Conservation (phyloP, 2,888 invertebrate genomes). For the Acanthopleura granulata region DNA sequence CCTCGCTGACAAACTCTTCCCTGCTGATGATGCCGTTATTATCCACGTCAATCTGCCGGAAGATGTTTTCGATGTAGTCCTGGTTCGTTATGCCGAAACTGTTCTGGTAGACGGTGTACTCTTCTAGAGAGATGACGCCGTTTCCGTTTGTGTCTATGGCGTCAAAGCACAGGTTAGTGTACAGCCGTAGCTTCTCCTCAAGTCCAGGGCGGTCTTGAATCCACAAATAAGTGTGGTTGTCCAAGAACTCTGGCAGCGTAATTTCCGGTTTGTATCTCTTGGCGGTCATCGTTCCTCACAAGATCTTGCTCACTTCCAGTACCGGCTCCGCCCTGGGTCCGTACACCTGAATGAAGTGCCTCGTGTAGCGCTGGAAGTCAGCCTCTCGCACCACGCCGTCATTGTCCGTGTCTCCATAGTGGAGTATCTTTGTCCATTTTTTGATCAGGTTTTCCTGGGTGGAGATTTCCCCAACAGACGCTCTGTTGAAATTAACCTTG, state of each 20-base stretch:
- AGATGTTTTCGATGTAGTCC: constrained; percentile 2
- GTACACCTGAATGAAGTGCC: background rate
- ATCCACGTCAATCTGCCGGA: background rate
- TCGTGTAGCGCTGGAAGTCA: background rate
- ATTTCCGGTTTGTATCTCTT: background rate
- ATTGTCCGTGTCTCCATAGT: constrained; percentile 13
- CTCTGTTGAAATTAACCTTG: too few species aligned
- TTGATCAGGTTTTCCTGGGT: background rate
- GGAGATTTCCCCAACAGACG: background rate
- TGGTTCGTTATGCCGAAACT: constrained; percentile 6
- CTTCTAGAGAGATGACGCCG: background rate
- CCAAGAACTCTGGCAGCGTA: background rate
- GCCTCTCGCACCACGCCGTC: background rate
- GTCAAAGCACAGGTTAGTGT: background rate
- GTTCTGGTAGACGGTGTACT: constrained; percentile 8
- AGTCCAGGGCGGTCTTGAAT: background rate
- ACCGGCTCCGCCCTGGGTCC: background rate
- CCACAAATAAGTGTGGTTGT: background rate
- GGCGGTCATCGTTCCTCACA: background rate
- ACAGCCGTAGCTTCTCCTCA: background rate
- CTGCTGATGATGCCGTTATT: background rate
- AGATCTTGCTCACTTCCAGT: background rate
- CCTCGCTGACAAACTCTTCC: background rate
- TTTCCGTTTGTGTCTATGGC: constrained; percentile 11
- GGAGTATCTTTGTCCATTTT: constrained; percentile 3